Evolutionary conservation across 1,140 invertebrate genomes (phyloP).

Genomic region (Chrysomallon squamiferum): DNA sequence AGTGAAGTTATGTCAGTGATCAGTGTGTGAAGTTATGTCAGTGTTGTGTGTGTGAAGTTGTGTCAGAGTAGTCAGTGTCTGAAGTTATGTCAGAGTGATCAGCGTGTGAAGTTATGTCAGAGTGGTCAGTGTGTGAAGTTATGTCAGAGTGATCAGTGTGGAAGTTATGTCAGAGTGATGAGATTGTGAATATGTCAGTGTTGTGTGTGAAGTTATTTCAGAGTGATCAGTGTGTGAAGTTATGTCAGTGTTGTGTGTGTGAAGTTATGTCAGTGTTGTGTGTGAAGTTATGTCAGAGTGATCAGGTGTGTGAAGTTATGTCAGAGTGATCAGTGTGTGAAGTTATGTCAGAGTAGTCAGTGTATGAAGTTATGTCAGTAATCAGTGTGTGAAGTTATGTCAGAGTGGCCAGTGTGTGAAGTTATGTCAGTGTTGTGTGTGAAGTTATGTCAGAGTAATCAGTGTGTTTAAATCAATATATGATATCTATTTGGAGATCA

Average conservation of each 20-base stretch:
- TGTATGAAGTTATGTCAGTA: background rate
- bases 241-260: background rate
- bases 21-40: too few relatives aligned
- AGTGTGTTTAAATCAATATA: background rate
- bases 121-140: too few relatives aligned
- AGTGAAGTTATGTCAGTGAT: too few relatives aligned
- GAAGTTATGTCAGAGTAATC: background rate
- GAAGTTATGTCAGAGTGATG: background rate
- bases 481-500: too few relatives aligned
- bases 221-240: background rate
- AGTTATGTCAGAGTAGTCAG: background rate
- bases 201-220: background rate
- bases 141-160: background rate
- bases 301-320: background rate
- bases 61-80: too few relatives aligned
- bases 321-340: background rate
- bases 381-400: background rate
- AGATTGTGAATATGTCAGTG: background rate
- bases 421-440: background rate
- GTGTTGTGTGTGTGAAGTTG: too few relatives aligned
- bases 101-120: too few relatives aligned
- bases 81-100: too few relatives aligned
- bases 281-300: background rate
- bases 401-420: background rate
- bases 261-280: background rate